A percentile compares a stretch with the other conserved stretches of the same genome.
These are phyloP conservation scores for Argyrosomus japonicus DNA, from an alignment of 2,113 vertebrate genomes.

Conservation along the genomic window DNA sequence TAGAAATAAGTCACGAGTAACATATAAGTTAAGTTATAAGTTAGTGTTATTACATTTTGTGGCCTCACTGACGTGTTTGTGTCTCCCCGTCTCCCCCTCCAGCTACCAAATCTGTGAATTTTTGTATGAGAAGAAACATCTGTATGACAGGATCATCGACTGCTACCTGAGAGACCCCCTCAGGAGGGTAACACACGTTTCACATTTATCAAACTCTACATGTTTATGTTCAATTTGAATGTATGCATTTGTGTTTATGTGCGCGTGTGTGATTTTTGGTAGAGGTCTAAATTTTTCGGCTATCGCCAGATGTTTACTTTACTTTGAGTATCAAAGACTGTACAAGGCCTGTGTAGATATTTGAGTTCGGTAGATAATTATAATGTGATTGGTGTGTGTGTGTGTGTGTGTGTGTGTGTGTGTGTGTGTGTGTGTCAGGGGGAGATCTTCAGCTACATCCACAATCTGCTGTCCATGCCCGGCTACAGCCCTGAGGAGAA, in stretches of 20 bases:
- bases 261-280: neutral
- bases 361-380: neutral
- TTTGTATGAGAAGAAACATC: constrained; percentile 93
- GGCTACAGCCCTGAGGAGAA: constrained; percentile 93
- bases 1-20: too few relatives aligned
- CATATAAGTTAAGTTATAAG: neutral
- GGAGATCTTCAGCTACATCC: constrained; percentile 95
- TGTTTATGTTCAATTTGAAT: neutral
- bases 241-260: neutral
- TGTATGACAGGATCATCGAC: constrained; percentile 92
- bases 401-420: neutral
- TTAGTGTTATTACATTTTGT: neutral
- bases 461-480: constrained; percentile 95
- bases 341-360: neutral
- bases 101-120: constrained; percentile 99
- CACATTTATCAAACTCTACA: neutral
- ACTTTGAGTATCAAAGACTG: neutral
- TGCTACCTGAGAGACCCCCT: constrained; percentile 95
- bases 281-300: neutral
- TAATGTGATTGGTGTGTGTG: neutral
- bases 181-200: constrained; percentile 85
- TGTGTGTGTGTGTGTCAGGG: constrained; percentile 79
- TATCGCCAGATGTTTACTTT: neutral
- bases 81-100: neutral
- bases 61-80: neutral